Evolutionary conservation across 2,797 vertebrate species (phyloP).

Genomic region (Geotrypetes seraphini): DNA sequence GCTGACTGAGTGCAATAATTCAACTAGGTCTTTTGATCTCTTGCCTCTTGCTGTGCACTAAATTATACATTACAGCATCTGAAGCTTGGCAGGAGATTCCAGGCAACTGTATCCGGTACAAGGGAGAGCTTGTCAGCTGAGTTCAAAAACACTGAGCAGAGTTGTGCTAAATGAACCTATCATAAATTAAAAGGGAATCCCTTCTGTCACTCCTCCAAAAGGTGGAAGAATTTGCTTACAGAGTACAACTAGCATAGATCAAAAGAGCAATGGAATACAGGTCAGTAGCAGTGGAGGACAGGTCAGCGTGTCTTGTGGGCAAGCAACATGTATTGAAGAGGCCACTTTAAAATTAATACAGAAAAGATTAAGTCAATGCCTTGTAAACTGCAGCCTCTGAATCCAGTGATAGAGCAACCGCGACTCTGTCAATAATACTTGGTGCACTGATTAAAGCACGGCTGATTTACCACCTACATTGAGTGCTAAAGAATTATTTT

Average conservation of each 20-base stretch:
- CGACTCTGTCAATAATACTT: too few relatives aligned
- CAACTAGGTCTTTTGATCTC: fast-evolving
- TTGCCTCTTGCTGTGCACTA: fast-evolving
- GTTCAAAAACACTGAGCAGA: not conserved
- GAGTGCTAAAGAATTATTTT: too few relatives aligned
- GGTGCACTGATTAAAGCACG: too few relatives aligned
- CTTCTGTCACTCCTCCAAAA: not conserved
- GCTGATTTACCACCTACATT: too few relatives aligned
- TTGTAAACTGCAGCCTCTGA: fast-evolving
- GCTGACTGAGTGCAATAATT: fast-evolving
- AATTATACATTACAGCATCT: fast-evolving
- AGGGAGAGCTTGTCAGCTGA: too few relatives aligned
- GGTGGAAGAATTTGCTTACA: not conserved
- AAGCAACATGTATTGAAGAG: too few relatives aligned
- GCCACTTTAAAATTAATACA: not conserved
- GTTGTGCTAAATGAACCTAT: not conserved
- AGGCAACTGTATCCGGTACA: too few relatives aligned
- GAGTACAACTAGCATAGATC: not conserved
- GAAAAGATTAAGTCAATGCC: not conserved
- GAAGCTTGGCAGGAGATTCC: not conserved
- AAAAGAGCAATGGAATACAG: not conserved
- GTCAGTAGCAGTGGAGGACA: not conserved
- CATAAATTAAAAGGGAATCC: not conserved
- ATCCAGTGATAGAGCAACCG: too few relatives aligned
- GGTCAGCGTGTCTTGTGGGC: too few relatives aligned